These are phyloP conservation scores for Scrobipalpa costella DNA, from an alignment of 2,888 invertebrate genomes.

Conservation along the genomic window DNA sequence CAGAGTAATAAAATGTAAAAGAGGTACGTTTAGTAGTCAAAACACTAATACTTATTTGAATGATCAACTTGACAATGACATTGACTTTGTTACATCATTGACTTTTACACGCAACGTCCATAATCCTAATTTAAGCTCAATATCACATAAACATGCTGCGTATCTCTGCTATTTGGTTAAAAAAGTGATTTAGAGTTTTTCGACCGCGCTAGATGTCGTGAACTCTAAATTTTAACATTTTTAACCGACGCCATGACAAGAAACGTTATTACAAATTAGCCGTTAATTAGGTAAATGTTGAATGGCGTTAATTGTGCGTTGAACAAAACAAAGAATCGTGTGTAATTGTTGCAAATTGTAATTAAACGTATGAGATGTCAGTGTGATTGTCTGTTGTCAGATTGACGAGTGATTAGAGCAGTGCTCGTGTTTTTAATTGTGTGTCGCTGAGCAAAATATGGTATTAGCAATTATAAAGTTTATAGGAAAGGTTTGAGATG, in stretches of 20 bases:
- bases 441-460: conserved; percentile 18
- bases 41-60: background rate
- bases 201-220: conserved; percentile 23
- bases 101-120: background rate
- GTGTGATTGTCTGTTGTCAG: conserved; percentile 42
- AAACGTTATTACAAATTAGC: conserved; percentile 27
- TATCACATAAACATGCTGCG: conserved; percentile 17
- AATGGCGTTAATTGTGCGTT: conserved; percentile 41
- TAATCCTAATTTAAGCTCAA: background rate
- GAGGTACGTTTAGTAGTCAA: background rate
- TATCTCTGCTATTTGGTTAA: conserved; percentile 23
- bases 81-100: background rate
- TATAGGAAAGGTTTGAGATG: background rate
- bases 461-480: conserved; percentile 20
- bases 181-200: conserved; percentile 27
- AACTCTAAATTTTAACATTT: conserved; percentile 7
- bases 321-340: conserved; percentile 37
- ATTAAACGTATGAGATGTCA: conserved; percentile 42
- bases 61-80: conserved; percentile 9
- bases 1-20: too few species aligned
- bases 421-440: conserved; percentile 31
- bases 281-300: conserved; percentile 37
- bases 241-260: conserved; percentile 17
- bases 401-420: conserved; percentile 47
- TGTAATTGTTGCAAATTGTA: conserved; percentile 48